Percentiles rank a stretch among this genome's conserved stretches.
These are phyloP conservation scores for Brachionus asplanchnoidis DNA, from an alignment of 1,140 invertebrate genomes.

Conservation along the genomic window DNA sequence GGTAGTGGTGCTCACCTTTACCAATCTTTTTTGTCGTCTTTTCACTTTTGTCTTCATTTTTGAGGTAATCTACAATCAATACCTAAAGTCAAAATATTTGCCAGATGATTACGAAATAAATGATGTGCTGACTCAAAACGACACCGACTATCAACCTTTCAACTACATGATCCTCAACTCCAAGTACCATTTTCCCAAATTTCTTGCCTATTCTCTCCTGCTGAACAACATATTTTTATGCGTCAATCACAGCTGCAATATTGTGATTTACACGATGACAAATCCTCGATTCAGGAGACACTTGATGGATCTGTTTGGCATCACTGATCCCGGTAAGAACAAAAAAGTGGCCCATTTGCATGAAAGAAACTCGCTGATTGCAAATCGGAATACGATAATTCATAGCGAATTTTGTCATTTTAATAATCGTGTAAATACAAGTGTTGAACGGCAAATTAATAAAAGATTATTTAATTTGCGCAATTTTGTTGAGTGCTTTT, in stretches of 20 bases:
- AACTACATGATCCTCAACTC: background rate
- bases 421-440: background rate
- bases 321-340: background rate
- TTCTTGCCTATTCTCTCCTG: slow-evolving; percentile 31
- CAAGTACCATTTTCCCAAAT: slow-evolving; percentile 30
- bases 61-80: slow-evolving; percentile 36
- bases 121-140: background rate
- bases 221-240: slow-evolving; percentile 36
- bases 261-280: slow-evolving; percentile 21
- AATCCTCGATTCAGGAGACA: slow-evolving; percentile 33
- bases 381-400: background rate
- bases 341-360: background rate
- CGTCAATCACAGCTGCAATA: slow-evolving; percentile 35
- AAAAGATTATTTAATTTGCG: background rate
- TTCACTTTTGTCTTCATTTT: slow-evolving; percentile 42
- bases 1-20: slow-evolving; percentile 25
- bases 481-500: background rate
- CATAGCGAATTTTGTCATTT: background rate
- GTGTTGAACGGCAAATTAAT: background rate
- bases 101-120: background rate
- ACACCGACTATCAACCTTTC: background rate
- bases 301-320: background rate
- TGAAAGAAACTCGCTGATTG: background rate
- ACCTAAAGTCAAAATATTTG: background rate
- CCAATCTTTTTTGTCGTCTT: slow-evolving; percentile 33